A percentile compares a stretch with the other conserved stretches of the same genome.
phyloP scores from a whole-genome alignment of 2,888 invertebrate species.

The Tetragonisca angustula region DNA sequence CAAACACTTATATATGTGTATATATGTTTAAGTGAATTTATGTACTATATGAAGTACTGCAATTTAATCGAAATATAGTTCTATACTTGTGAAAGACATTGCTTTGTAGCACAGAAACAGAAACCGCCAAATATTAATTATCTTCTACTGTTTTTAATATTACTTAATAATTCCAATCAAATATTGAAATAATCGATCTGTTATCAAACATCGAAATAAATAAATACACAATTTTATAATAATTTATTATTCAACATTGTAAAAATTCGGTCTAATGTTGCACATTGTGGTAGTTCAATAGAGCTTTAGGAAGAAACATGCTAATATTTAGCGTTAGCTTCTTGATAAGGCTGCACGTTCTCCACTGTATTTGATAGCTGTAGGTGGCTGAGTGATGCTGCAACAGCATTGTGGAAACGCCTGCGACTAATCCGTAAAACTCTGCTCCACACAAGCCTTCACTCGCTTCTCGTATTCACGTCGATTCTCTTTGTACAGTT shows the following conservation, averaged over 20 bases:
- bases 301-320: slow-evolving; percentile 79
- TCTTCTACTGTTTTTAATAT: slow-evolving; percentile 69
- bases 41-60: slow-evolving; percentile 75
- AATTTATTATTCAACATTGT: slow-evolving; percentile 83
- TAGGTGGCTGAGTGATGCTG: slow-evolving; percentile 75
- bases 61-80: slow-evolving; percentile 74
- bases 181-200: slow-evolving; percentile 77
- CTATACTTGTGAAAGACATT: slow-evolving; percentile 66
- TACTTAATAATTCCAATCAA: slow-evolving; percentile 74
- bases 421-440: slow-evolving; percentile 95
- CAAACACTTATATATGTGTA: background rate
- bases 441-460: slow-evolving; percentile 99
- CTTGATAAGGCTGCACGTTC: slow-evolving; percentile 80
- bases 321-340: slow-evolving; percentile 81
- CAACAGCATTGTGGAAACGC: slow-evolving; percentile 63
- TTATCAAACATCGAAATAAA: slow-evolving; percentile 80
- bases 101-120: slow-evolving; percentile 63
- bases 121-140: slow-evolving; percentile 66
- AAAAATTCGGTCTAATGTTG: slow-evolving; percentile 82
- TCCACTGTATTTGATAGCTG: slow-evolving; percentile 76
- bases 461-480: slow-evolving; percentile 99
- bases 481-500: slow-evolving; percentile 99
- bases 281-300: slow-evolving; percentile 73
- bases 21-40: slow-evolving; percentile 74
- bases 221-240: slow-evolving; percentile 83